A percentile compares a stretch with the other conserved stretches of the same genome.
Conservation (phyloP, 2,888 invertebrate genomes). For the Pelosia muscerda region DNA sequence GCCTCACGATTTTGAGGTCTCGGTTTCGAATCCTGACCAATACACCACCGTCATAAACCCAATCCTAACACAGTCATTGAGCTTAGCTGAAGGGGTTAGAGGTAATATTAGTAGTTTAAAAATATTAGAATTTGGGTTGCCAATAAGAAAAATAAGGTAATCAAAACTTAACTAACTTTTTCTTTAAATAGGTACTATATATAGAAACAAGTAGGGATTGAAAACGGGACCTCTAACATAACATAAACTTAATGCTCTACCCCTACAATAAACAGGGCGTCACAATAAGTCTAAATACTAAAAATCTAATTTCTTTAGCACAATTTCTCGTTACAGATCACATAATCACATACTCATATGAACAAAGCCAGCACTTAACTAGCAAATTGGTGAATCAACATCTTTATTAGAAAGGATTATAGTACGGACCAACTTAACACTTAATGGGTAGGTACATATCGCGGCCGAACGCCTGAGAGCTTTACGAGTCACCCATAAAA, state of each 20-base stretch:
- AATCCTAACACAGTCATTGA: too few relatives aligned
- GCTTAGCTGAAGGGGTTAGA: too few relatives aligned
- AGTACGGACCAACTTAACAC: conserved; percentile 43
- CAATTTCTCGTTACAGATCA: not conserved
- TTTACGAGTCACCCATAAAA: conserved; percentile 69
- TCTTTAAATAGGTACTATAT: too few relatives aligned
- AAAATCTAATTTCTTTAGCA: not conserved
- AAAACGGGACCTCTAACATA: not conserved
- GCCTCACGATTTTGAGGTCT: too few relatives aligned
- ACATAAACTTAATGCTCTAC: too few relatives aligned
- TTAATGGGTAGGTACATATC: conserved; percentile 46
- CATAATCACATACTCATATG: not conserved
- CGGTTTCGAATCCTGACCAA: too few relatives aligned
- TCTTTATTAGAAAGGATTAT: conserved; percentile 46
- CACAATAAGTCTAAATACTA: not conserved
- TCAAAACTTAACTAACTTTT: too few relatives aligned
- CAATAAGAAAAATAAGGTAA: too few relatives aligned
- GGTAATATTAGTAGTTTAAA: too few relatives aligned
- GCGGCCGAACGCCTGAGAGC: conserved; percentile 62
- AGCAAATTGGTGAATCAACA: conserved; percentile 36
- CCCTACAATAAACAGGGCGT: not conserved
- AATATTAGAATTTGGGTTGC: too few relatives aligned
- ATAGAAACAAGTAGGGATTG: too few relatives aligned
- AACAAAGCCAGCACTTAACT: conserved; percentile 2
- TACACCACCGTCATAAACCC: too few relatives aligned